Percentiles rank a stretch among this genome's conserved stretches.
phyloP scores from a whole-genome alignment of 2,113 vertebrate species.

The Chaenocephalus aceratus region DNA sequence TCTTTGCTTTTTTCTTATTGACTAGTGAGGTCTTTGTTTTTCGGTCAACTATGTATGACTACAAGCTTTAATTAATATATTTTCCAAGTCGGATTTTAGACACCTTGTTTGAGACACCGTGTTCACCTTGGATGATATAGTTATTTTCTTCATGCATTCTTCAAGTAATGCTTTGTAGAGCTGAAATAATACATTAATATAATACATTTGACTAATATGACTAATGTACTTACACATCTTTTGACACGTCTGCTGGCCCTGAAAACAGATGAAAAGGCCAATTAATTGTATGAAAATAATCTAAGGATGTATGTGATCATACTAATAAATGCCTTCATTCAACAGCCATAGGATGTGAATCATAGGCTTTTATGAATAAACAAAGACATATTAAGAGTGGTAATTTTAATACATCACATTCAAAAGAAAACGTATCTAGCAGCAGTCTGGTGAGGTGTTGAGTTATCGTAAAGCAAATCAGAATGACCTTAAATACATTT shows the following conservation, averaged over 20 bases:
- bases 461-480: too few relatives aligned
- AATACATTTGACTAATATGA: slow-evolving; percentile 20
- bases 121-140: too few relatives aligned
- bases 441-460: background rate
- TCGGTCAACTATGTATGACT: background rate
- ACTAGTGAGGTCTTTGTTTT: background rate
- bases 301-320: background rate
- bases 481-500: too few relatives aligned
- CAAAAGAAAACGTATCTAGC: background rate
- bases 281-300: slow-evolving; percentile 14
- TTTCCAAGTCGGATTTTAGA: background rate
- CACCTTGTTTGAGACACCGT: too few relatives aligned
- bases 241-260: slow-evolving; percentile 91
- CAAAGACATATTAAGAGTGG: background rate
- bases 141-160: too few relatives aligned
- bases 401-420: background rate
- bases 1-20: background rate
- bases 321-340: background rate
- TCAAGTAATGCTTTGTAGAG: background rate
- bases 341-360: background rate
- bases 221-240: slow-evolving; percentile 91
- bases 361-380: background rate
- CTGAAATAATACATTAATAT: too few relatives aligned
- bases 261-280: slow-evolving; percentile 49
- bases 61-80: background rate